phyloP scores from a whole-genome alignment of 2,888 invertebrate species.

The Drosophila paracracens region DNA sequence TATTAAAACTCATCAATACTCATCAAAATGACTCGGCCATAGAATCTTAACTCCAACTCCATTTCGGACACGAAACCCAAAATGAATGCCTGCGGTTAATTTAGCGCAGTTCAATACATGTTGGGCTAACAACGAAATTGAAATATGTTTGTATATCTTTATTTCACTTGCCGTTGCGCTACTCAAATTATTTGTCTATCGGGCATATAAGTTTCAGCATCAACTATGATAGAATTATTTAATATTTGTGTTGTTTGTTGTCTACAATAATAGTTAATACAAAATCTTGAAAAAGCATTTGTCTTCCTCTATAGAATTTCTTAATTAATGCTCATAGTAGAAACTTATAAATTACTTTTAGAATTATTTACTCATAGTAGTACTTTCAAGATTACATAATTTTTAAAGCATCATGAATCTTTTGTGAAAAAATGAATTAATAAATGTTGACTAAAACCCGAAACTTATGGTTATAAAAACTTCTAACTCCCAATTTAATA shows the following conservation, averaged over 20 bases:
- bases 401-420: too few relatives aligned
- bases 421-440: neutral
- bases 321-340: neutral
- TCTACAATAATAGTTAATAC: neutral
- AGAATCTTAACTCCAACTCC: conserved; percentile 43
- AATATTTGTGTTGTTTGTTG: neutral
- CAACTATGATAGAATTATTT: neutral
- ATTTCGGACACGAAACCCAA: conserved; percentile 44
- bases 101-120: conserved; percentile 68
- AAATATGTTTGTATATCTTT: conserved; percentile 68
- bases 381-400: neutral
- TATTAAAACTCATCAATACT: conserved; percentile 82
- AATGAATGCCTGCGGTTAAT: conserved; percentile 78
- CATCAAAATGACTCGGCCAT: conserved; percentile 70
- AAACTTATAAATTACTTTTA: neutral
- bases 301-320: neutral
- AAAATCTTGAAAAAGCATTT: too few relatives aligned
- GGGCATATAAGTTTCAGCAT: conserved; percentile 24
- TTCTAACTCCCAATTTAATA: neutral
- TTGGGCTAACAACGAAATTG: conserved; percentile 65
- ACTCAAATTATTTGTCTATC: neutral
- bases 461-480: neutral
- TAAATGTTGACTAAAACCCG: neutral
- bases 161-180: conserved; percentile 47
- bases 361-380: neutral